Evolutionary conservation across 2,888 invertebrate species (phyloP).

Genomic region (Xestia c-nigrum): DNA sequence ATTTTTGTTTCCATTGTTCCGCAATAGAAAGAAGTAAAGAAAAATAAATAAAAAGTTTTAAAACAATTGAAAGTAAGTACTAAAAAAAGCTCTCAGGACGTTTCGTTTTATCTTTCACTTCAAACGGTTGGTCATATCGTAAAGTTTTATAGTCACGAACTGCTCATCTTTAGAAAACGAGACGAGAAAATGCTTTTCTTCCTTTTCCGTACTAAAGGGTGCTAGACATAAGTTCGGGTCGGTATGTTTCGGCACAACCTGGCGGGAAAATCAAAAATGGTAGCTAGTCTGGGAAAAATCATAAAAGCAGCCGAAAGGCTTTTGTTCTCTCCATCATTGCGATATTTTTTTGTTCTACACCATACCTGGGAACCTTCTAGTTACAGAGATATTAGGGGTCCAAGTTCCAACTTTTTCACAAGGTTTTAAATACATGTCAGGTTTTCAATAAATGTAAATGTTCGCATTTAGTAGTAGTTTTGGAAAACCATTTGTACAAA

Average conservation of each 20-base stretch:
- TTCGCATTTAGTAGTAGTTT: no score
- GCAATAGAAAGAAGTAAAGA: background rate
- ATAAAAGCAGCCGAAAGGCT: no score
- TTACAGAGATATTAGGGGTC: no score
- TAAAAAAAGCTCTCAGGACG: background rate
- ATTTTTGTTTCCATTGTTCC: background rate
- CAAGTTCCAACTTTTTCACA: no score
- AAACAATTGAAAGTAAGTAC: conserved; percentile 35
- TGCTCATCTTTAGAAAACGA: conserved; percentile 4
- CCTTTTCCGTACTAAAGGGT: background rate
- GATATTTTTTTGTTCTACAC: no score
- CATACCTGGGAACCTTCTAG: no score
- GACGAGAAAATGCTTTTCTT: conserved; percentile 2
- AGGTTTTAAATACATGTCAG: no score
- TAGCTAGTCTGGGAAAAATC: no score
- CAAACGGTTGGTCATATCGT: conserved; percentile 22
- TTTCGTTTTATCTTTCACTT: conserved; percentile 23
- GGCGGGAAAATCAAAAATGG: background rate
- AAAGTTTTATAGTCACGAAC: conserved; percentile 29
- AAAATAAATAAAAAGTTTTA: conserved; percentile 1
- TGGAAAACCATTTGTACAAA: no score
- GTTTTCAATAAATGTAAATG: no score
- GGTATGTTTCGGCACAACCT: background rate
- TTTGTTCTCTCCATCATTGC: no score
- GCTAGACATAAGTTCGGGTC: background rate